phyloP scores from a whole-genome alignment of 2,797 vertebrate species.

The Macropodus opercularis region DNA sequence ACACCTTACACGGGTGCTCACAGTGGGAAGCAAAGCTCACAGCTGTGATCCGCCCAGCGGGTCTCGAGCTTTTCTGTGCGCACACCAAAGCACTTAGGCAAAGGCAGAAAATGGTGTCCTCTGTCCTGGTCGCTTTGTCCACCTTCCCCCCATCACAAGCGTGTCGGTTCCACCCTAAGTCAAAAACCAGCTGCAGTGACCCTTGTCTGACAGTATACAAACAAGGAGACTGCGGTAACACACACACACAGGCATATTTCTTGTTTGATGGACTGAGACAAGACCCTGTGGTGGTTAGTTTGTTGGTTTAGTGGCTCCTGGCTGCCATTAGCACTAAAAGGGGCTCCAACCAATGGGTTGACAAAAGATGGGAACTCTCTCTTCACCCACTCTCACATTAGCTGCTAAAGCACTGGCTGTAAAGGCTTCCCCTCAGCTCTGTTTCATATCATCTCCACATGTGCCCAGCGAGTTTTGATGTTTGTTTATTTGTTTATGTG shows the following conservation, averaged over 20 bases:
- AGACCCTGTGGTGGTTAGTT: slow-evolving; percentile 63
- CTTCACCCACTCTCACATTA: slow-evolving; percentile 11
- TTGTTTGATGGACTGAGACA: slow-evolving; percentile 63
- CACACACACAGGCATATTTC: slow-evolving; percentile 38
- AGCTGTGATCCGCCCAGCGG: slow-evolving; percentile 1
- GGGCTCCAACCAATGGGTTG: slow-evolving; percentile 36
- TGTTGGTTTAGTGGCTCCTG: slow-evolving; percentile 76
- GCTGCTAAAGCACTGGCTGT: slow-evolving; percentile 19
- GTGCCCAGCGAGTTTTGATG: slow-evolving; percentile 23
- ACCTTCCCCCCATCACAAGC: slow-evolving; percentile 38
- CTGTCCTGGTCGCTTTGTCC: slow-evolving; percentile 34
- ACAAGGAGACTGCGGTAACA: slow-evolving; percentile 64
- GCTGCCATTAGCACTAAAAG: slow-evolving; percentile 70
- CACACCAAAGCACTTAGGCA: slow-evolving; percentile 43
- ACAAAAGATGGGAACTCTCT: slow-evolving; percentile 44
- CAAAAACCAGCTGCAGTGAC: slow-evolving; percentile 77
- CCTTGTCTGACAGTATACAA: slow-evolving; percentile 75
- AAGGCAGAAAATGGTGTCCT: slow-evolving; percentile 33
- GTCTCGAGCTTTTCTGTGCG: slow-evolving; percentile 30
- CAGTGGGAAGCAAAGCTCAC: slow-evolving; percentile 16
- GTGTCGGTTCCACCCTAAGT: slow-evolving; percentile 63
- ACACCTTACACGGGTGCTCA: slow-evolving; percentile 12
- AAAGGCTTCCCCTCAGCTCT: slow-evolving; percentile 34
- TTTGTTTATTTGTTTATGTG: slow-evolving; percentile 49
- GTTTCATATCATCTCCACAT: slow-evolving; percentile 56